Conservation (phyloP, 1,140 invertebrate species). For the Cydia strobilella region DNA sequence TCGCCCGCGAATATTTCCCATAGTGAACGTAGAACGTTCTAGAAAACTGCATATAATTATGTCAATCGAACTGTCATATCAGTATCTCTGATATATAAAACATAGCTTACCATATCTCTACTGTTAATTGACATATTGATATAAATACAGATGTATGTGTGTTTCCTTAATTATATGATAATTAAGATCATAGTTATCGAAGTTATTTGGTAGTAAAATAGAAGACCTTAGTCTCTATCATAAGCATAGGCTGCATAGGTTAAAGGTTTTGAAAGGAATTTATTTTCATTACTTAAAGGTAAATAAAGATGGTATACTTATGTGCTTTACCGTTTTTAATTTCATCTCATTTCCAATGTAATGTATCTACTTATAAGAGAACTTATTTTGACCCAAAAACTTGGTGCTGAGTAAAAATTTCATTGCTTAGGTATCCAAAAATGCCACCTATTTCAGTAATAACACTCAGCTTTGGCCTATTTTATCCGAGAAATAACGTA, state of each 20-base stretch:
- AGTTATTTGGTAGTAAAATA: background rate
- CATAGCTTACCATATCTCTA: no score
- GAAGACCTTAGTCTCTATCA: background rate
- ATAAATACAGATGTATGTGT: background rate
- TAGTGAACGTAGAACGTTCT: no score
- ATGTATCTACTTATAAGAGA: background rate
- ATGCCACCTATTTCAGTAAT: no score
- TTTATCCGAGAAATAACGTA: no score
- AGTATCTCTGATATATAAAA: no score
- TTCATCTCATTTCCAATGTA: background rate
- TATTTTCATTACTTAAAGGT: constrained; percentile 56
- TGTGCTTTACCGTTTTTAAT: constrained; percentile 35
- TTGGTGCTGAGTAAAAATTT: no score
- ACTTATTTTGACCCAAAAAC: no score
- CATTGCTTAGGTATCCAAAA: no score
- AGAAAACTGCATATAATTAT: no score
- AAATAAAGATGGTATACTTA: constrained; percentile 39
- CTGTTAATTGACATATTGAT: background rate
- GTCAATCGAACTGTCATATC: no score
- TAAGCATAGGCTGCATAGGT: constrained; percentile 13
- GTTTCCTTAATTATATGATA: constrained; percentile 3
- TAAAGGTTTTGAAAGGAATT: constrained; percentile 46
- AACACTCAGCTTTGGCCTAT: no score
- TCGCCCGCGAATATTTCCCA: no score
- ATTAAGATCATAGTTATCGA: background rate